Base-by-base conservation (phyloP, 2,113 vertebrate genomes). In the Ascaphus truei region DNA sequence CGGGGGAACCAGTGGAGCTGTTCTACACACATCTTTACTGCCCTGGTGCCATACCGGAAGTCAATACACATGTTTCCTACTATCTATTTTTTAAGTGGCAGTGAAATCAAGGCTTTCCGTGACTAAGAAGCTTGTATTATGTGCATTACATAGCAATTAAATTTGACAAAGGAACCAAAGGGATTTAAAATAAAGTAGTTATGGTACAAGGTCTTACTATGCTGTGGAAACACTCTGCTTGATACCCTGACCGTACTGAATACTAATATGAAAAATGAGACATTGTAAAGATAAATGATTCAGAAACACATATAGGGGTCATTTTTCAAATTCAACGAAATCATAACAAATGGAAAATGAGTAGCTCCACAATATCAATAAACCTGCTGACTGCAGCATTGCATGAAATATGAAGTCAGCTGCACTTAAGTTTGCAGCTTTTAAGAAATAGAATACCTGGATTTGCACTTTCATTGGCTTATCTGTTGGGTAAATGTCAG, bases 391-490 rank as follows among this genome's bases (percentile, higher is more conserved):
- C 64, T 47, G 51, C 25, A 29, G 22, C 33, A 47, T 7, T 30
- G 15, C 41, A 18, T 27, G 18, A 10, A 15, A 33, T 12, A 18
- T 23, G 26, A 18, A 12, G 59, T 36, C 26, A 13, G 23, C 26
- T 47, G 52, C 52, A 45, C 52, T 67, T 57, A 67, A n/a, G n/a
- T n/a, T n/a, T n/a, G 51, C 26, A 45, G 45, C 45, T 18, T 55
- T 30, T 22, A 33, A 26, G 37, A 57, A 33, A 47, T 25, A 23
- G 39, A 57, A 47, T 30, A 45, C 52, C n/a, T 5, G 52, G 26
- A 41, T 58, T 58, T 31, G 23, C 26, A 45, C n/a, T 61, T 61
- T 48, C 47, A 58, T 68, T 52, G 65, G 20, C 37, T 66, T 57
- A 68, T 57, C 22, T 16, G 26, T 25, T 31, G 22, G 53, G 11